A percentile compares a stretch with the other conserved stretches of the same genome.
Evolutionary conservation across 1,140 invertebrate species (phyloP).

Genomic region (Atta colombica): DNA sequence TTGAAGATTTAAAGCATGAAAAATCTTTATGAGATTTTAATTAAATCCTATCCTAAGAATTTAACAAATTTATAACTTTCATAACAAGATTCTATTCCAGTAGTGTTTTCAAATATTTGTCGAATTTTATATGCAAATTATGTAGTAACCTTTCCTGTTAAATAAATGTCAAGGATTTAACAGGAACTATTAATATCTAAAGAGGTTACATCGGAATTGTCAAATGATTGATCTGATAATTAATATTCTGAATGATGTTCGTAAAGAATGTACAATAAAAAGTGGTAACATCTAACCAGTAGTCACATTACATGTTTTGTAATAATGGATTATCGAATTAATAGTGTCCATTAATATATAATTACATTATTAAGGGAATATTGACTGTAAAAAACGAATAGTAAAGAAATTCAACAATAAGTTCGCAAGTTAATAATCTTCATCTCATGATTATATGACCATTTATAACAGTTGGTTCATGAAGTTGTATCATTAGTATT

Average conservation of each 20-base stretch:
- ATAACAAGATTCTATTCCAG: background rate
- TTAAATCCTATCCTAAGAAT: background rate
- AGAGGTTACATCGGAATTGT: background rate
- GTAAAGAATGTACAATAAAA: background rate
- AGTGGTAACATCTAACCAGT: background rate
- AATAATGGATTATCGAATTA: background rate
- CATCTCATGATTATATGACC: background rate
- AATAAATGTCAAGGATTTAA: slow-evolving; percentile 49
- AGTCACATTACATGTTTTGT: slow-evolving; percentile 4
- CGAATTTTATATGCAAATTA: slow-evolving; percentile 17
- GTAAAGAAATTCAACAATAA: background rate
- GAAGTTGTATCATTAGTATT: slow-evolving; percentile 35
- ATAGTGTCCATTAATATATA: slow-evolving; percentile 20
- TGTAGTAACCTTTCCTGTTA: slow-evolving; percentile 2
- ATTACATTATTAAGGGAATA: background rate
- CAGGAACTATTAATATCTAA: background rate
- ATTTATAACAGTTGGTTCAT: slow-evolving; percentile 5
- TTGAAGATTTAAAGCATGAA: background rate
- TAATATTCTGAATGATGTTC: slow-evolving; percentile 8
- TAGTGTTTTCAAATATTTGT: background rate
- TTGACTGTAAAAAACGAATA: slow-evolving; percentile 5
- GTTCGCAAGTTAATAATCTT: background rate
- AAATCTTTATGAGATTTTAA: background rate
- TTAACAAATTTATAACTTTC: background rate
- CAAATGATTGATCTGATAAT: background rate